Evolutionary conservation across 1,140 invertebrate species (phyloP).

Genomic region (Hypsibius dujardini): DNA sequence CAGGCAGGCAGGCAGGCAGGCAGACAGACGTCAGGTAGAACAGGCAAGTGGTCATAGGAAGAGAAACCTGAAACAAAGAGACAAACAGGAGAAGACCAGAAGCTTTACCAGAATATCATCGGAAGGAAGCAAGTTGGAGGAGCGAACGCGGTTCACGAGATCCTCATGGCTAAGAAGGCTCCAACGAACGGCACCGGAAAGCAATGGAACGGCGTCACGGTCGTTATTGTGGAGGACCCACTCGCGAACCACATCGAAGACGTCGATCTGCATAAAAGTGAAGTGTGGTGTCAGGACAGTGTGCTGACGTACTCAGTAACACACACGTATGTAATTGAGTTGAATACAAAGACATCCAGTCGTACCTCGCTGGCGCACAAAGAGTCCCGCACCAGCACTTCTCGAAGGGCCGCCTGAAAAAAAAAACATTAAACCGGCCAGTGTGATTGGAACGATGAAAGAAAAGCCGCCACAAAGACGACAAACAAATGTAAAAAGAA

Average conservation of each 20-base stretch:
- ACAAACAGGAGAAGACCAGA: no score
- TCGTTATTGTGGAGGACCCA: constrained; percentile 65
- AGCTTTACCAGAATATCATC: constrained; percentile 63
- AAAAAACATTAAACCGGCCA: constrained; percentile 35
- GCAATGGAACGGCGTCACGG: constrained; percentile 33
- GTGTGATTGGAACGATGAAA: no score
- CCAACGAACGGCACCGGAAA: constrained; percentile 43
- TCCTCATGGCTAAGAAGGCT: constrained; percentile 70
- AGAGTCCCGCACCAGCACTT: constrained; percentile 73
- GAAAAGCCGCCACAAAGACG: constrained; percentile 42
- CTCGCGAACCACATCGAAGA: constrained; percentile 65
- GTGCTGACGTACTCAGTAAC: no score
- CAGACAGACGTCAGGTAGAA: constrained; percentile 48
- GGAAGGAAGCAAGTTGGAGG: constrained; percentile 60
- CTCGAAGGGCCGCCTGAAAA: constrained; percentile 35
- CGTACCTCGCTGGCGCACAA: constrained; percentile 79
- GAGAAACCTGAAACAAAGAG: no score
- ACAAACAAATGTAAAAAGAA: constrained; percentile 23
- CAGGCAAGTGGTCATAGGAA: constrained; percentile 43
- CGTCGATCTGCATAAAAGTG: constrained; percentile 38
- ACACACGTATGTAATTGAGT: no score
- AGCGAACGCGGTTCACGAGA: constrained; percentile 65
- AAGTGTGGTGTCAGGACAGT: no score
- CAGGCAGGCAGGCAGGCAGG: background rate
- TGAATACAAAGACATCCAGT: no score